Conservation (phyloP, 2,888 invertebrate species). For the Phyllotreta cruciferae region DNA sequence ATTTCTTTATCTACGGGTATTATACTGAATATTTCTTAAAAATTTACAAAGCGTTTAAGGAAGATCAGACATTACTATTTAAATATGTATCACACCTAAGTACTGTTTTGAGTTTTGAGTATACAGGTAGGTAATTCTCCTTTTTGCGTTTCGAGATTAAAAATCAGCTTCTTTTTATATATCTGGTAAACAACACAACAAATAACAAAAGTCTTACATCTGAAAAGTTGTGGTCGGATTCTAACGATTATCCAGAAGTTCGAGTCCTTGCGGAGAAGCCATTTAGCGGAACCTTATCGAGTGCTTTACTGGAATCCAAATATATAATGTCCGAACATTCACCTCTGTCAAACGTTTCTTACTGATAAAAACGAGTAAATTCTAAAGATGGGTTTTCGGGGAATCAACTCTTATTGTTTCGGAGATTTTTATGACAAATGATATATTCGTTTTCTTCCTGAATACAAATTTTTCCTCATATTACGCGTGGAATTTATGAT, state of each 20-base stretch:
- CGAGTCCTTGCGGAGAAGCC: conserved; percentile 22
- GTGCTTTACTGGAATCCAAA: conserved; percentile 29
- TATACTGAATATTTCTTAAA: no score
- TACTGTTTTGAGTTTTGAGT: no score
- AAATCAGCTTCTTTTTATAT: conserved; percentile 1
- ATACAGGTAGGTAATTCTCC: background rate
- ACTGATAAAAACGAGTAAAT: conserved; percentile 28
- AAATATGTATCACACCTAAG: no score
- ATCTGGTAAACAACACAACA: conserved; percentile 4
- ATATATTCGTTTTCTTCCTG: conserved; percentile 8
- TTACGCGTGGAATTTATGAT: no score
- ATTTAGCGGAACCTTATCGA: conserved; percentile 31
- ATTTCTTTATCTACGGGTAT: no score
- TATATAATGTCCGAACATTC: conserved; percentile 30
- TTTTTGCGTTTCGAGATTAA: background rate
- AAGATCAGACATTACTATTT: background rate
- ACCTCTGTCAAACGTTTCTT: conserved; percentile 25
- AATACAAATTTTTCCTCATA: background rate
- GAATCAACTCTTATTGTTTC: conserved; percentile 12
- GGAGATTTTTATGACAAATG: conserved; percentile 10
- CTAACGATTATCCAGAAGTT: conserved; percentile 13
- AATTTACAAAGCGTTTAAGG: no score
- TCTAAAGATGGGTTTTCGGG: conserved; percentile 9
- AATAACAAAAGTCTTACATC: conserved; percentile 9
- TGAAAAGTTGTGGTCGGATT: conserved; percentile 17